These are phyloP conservation scores for Xenops minutus DNA, from an alignment of 2,797 vertebrate species.

Conservation along the genomic window DNA sequence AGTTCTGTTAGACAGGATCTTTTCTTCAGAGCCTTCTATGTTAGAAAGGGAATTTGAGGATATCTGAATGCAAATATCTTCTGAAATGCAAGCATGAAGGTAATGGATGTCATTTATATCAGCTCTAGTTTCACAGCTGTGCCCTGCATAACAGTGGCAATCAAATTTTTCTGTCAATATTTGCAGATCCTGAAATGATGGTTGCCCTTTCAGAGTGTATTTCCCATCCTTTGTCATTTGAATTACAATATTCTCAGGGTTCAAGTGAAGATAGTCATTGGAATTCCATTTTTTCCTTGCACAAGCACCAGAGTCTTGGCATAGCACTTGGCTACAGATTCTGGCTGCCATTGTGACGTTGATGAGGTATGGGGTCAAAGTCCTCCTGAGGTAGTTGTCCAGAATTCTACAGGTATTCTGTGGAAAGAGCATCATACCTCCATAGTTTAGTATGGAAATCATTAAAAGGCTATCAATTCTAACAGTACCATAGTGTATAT, in stretches of 20 bases:
- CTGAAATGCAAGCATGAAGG: slow-evolving; percentile 52
- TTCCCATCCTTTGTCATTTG: slow-evolving; percentile 41
- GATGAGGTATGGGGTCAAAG: slow-evolving; percentile 83
- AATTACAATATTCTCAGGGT: slow-evolving; percentile 75
- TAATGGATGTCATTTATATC: not conserved
- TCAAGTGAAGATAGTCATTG: slow-evolving; percentile 83
- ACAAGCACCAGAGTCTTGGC: slow-evolving; percentile 81
- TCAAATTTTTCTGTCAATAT: slow-evolving; percentile 73
- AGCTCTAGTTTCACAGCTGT: slow-evolving; percentile 56
- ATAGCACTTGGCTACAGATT: slow-evolving; percentile 83
- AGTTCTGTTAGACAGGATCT: not conserved
- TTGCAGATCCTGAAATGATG: slow-evolving; percentile 73
- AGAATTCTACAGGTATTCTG: slow-evolving; percentile 81
- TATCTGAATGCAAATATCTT: slow-evolving; percentile 65
- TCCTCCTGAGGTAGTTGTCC: slow-evolving; percentile 75
- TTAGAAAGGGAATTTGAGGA: not conserved
- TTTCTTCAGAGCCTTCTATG: slow-evolving; percentile 19
- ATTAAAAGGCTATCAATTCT: not conserved
- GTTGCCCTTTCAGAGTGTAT: slow-evolving; percentile 73
- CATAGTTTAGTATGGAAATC: not conserved
- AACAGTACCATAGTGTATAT: not conserved
- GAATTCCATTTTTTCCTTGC: slow-evolving; percentile 78
- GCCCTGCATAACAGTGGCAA: slow-evolving; percentile 78
- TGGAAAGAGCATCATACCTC: slow-evolving; percentile 31
- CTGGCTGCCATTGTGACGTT: slow-evolving; percentile 86